Evolutionary conservation across 2,113 vertebrate genomes (phyloP).

Genomic region (Mustelus asterias): DNA sequence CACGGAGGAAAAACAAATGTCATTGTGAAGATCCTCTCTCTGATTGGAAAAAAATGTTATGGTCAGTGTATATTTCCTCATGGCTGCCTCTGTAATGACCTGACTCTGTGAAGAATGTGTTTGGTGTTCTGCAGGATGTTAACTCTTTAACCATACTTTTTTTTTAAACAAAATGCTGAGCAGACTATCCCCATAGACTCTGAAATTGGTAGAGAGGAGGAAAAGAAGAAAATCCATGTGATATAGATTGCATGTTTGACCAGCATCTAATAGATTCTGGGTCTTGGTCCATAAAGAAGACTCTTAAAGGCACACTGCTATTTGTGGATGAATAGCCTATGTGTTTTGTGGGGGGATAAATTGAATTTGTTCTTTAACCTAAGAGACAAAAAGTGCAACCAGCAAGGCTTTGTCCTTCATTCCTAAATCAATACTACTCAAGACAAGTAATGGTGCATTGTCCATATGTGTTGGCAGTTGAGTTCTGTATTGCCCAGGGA

Average conservation of each 20-base stretch:
- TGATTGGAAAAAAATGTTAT: not conserved
- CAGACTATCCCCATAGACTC: not conserved
- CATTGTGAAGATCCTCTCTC: not conserved
- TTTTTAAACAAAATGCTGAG: not conserved
- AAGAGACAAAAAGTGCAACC: conserved; percentile 4
- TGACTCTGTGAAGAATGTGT: not conserved
- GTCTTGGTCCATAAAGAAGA: not conserved
- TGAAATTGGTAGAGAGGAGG: not conserved
- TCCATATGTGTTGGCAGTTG: conserved; percentile 26
- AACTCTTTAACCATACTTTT: not conserved
- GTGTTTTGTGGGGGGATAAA: not conserved
- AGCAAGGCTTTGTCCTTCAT: conserved; percentile 24
- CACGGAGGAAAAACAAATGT: not conserved
- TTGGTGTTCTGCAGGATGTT: conserved; percentile 1
- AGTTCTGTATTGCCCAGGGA: conserved; percentile 35
- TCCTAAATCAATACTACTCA: conserved; percentile 6
- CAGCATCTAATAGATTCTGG: not conserved
- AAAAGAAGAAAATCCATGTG: not conserved
- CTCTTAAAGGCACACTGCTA: not conserved
- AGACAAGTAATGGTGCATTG: conserved; percentile 12
- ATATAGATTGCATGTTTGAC: not conserved
- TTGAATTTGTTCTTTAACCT: not conserved
- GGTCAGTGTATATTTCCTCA: not conserved
- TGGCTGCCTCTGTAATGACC: conserved; percentile 1
- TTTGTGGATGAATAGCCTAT: not conserved